Conservation (phyloP, 2,888 invertebrate species). For the Thymelicus acteon region DNA sequence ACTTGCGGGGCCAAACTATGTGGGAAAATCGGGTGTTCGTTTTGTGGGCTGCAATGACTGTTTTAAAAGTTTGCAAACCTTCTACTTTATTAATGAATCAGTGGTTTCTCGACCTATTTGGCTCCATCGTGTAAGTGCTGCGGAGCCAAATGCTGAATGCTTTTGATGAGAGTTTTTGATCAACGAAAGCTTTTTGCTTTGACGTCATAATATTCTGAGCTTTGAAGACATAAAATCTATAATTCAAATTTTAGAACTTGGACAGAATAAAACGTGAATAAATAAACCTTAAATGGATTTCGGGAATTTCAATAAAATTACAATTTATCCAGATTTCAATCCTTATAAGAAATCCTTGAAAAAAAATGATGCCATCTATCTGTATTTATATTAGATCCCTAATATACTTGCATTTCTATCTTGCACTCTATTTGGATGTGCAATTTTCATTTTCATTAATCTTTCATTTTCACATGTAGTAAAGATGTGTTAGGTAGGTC, state of each 20-base stretch:
- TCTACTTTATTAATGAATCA: constrained; percentile 43
- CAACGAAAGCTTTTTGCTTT: constrained; percentile 18
- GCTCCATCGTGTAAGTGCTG: constrained; percentile 29
- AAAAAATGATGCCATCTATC: no score
- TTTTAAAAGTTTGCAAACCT: constrained; percentile 47
- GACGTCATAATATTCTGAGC: constrained; percentile 2
- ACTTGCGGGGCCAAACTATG: background rate
- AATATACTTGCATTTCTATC: no score
- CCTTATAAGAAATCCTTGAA: no score
- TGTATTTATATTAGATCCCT: no score
- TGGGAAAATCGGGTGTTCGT: background rate
- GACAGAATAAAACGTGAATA: background rate
- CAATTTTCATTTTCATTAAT: no score
- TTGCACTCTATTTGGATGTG: no score
- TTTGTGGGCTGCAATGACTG: constrained; percentile 43
- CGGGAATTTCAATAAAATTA: no score
- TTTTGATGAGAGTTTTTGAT: constrained; percentile 33
- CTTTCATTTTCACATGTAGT: no score
- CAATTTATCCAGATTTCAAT: no score
- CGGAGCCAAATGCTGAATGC: constrained; percentile 31
- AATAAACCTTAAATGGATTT: no score
- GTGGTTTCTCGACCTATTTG: constrained; percentile 44
- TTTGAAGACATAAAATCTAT: background rate
- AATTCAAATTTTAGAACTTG: background rate
- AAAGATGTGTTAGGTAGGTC: no score